Evolutionary conservation across 2,113 vertebrate genomes (phyloP), one percentile per base, ranked within the genome.

Genomic region (Mobula hypostoma): DNA sequence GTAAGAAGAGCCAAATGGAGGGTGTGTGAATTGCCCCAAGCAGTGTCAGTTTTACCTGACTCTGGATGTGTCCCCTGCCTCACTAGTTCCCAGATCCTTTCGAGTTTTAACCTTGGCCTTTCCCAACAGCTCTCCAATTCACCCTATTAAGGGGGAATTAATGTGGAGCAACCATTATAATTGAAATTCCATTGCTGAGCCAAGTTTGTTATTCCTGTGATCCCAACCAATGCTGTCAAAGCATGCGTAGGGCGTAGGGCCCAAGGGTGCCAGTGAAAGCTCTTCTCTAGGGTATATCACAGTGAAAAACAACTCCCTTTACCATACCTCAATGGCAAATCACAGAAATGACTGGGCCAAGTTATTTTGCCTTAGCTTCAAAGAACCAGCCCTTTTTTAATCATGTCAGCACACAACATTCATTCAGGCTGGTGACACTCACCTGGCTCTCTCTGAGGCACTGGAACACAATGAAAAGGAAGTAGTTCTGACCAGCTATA

Each of bases 401-500:
- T 36, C 68, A 29, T 32, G 17, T 74, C 91, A 74, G 40, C 74
- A 93, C 68, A 93, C 36, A 5, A 94, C 94, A 95, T 96, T 95
- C 94, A 96, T 96, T 96, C 95, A 96, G 95, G 95, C 96, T 96
- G 94, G 94, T 95, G 95, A 96, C 95, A 95, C 70, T 97, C 96
- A 97, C 95, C 95, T 96, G 95, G 95, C 95, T 96, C 96, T 93
- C 95, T 95, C 95, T 96, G 95, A 97, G 96, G 96, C 96, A 96
- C 96, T 95, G 96, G 95, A 95, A 97, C 96, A 96, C 95, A 93
- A 70, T 93, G 70, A 70, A 40, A 72, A 93, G 91, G 91, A 93
- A 93, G 70, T 76, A 24, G 91, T 93, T 93, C 68, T 93, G 91
- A 76, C 91, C 91, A 93, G 91, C 91, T 74, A 74, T 76, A 93